Conservation (phyloP, 2,888 invertebrate species). For the Zaprionus lineosus region DNA sequence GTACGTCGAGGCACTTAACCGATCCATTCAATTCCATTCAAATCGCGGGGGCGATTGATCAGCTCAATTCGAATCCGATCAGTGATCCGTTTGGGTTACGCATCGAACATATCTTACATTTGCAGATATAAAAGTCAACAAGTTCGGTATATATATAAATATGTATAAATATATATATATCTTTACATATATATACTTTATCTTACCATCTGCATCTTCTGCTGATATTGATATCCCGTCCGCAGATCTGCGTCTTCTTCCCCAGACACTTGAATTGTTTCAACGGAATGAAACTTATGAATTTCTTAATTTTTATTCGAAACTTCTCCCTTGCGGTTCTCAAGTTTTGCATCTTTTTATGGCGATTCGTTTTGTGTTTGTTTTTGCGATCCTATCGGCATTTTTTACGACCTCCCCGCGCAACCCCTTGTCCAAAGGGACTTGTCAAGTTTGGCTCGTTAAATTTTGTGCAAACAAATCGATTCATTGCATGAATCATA, state of each 20-base stretch:
- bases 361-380: conserved; percentile 56
- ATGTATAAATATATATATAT: conserved; percentile 2
- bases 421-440: no score
- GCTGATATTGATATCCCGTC: conserved; percentile 28
- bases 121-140: neutral
- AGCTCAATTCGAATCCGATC: conserved; percentile 3
- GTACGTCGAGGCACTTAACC: conserved; percentile 37
- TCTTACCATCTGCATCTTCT: conserved; percentile 21
- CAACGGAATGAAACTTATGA: conserved; percentile 64
- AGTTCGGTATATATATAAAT: neutral
- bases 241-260: conserved; percentile 24
- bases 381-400: conserved; percentile 59
- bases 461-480: conserved; percentile 41
- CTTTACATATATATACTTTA: conserved; percentile 27
- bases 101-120: conserved; percentile 5
- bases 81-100: no score
- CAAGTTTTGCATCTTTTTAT: conserved; percentile 47
- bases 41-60: conserved; percentile 43
- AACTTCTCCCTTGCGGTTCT: conserved; percentile 9
- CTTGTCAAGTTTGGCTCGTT: conserved; percentile 45
- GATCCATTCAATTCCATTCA: conserved; percentile 14
- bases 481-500: conserved; percentile 62
- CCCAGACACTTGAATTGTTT: conserved; percentile 68
- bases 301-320: conserved; percentile 52
- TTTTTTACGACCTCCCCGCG: conserved; percentile 11